Evolutionary conservation across 2,797 vertebrate genomes (phyloP).

Genomic region (Octomys mimax): DNA sequence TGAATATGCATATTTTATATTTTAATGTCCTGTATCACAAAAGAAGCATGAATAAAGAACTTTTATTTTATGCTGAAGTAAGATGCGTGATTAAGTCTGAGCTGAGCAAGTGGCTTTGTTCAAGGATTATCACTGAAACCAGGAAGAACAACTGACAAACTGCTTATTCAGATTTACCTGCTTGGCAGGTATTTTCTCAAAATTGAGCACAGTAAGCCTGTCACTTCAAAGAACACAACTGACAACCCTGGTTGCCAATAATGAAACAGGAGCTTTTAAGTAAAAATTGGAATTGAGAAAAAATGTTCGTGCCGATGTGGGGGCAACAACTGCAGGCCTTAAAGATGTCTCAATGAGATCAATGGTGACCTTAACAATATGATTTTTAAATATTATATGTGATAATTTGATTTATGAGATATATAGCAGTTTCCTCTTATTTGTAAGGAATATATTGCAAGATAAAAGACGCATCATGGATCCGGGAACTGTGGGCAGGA

Average conservation of each 20-base stretch:
- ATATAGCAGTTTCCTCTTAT: background rate
- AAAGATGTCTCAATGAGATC: conserved; percentile 46
- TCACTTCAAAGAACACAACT: conserved; percentile 36
- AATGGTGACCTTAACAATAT: background rate
- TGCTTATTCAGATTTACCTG: conserved; percentile 2
- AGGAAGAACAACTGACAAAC: conserved; percentile 34
- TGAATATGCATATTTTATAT: conserved; percentile 17
- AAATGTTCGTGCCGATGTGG: background rate
- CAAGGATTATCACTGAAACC: conserved; percentile 21
- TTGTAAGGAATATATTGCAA: background rate
- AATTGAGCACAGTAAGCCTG: conserved; percentile 49
- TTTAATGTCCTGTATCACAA: conserved; percentile 56
- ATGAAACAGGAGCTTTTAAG: conserved; percentile 54
- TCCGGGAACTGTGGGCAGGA: background rate
- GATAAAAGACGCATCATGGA: background rate
- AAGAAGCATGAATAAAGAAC: background rate
- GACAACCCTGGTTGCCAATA: conserved; percentile 45
- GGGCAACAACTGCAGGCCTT: background rate
- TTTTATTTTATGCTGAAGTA: background rate
- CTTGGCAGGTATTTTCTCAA: conserved; percentile 49
- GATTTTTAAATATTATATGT: background rate
- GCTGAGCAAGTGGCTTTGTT: conserved; percentile 27
- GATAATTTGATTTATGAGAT: background rate
- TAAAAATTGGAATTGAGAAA: conserved; percentile 63
- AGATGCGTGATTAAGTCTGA: background rate